Base-by-base conservation (phyloP, 2,888 invertebrate genomes). In the Synergus gifuensis region DNA sequence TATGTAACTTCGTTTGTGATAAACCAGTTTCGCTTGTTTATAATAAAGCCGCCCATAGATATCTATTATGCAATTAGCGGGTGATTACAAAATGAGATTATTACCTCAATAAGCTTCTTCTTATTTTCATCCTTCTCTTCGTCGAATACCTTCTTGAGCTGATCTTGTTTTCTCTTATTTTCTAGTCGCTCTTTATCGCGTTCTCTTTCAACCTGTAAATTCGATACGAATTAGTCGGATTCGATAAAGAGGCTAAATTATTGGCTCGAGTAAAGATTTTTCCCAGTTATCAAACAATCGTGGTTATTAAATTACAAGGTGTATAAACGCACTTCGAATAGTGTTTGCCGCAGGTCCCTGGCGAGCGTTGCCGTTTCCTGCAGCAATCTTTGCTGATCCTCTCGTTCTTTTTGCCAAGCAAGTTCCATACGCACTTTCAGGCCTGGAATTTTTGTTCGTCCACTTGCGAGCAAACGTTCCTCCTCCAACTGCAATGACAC, bases 401-500 rank as follows among this genome's bases (percentile, higher is more conserved):
- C 97, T 36, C 98, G 94, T 92, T 98, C 98, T 90, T 98, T 98
- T 89, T 98, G 98, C 98, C 98, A 98, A 0, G 98, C 97, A 18
- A 98, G 93, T 91, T 98, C 98, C 94, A 98, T 95, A 77, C 97
- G 95, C 1, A 98, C 97, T 88, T 96, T 96, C 86, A 97, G 93
- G 4, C 98, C 98, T 0, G 97, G 96, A 83, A 97, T 96, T 89
- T 97, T 96, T 1, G 97, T 96, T 82, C 98, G 94, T 0, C 98
- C 98, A 42, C 96, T 96, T 18, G 95, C 95, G 44, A 98, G 93
- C 77, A 98, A 94, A 64, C 97, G 94, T 84, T 98, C 98, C 92
- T 98, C 98, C 92, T 98, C 98, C 88, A 97, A 94, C 95, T 96
- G 87, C 16, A 89, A 90, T 77, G 36, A 40, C 73, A 73, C 54